A percentile compares a stretch with the other conserved stretches of the same genome.
phyloP scores from a whole-genome alignment of 2,888 invertebrate genomes.

The Drosophila eohydei region DNA sequence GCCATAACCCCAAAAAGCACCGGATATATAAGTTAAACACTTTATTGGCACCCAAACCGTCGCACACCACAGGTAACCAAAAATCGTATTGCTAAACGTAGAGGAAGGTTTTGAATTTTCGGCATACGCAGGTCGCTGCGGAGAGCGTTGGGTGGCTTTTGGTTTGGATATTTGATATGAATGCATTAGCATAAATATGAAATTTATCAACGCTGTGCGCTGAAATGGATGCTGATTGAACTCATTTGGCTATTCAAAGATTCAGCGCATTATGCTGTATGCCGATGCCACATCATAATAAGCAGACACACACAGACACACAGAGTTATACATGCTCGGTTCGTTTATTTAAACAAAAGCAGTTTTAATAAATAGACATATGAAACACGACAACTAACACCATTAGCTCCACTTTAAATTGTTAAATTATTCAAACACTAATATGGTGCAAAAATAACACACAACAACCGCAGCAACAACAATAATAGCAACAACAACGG shows the following conservation, averaged over 20 bases:
- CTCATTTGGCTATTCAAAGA: constrained; percentile 74
- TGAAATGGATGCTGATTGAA: constrained; percentile 79
- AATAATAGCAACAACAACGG: constrained; percentile 40
- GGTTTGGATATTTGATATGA: constrained; percentile 48
- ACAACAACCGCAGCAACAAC: constrained; percentile 32
- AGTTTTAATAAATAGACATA: constrained; percentile 78
- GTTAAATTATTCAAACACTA: constrained; percentile 78
- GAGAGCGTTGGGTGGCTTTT: constrained; percentile 52
- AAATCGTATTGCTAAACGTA: constrained; percentile 63
- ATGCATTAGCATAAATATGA: constrained; percentile 78
- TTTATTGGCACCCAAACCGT: constrained; percentile 53
- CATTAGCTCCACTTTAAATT: constrained; percentile 80
- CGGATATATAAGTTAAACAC: constrained; percentile 74
- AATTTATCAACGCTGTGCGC: constrained; percentile 69
- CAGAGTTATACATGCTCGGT: not conserved
- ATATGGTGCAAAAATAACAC: constrained; percentile 67
- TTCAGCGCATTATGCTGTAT: constrained; percentile 55
- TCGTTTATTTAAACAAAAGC: constrained; percentile 68
- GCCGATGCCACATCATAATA: constrained; percentile 56
- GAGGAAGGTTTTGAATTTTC: constrained; percentile 56
- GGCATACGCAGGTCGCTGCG: constrained; percentile 4
- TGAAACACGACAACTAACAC: constrained; percentile 81
- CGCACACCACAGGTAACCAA: constrained; percentile 59
- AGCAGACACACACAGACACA: constrained; percentile 23
- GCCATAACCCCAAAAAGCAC: constrained; percentile 55